Percentiles rank a stretch among this genome's conserved stretches.
Evolutionary conservation across 2,888 invertebrate genomes (phyloP).

Genomic region (Drosophila algonquin): DNA sequence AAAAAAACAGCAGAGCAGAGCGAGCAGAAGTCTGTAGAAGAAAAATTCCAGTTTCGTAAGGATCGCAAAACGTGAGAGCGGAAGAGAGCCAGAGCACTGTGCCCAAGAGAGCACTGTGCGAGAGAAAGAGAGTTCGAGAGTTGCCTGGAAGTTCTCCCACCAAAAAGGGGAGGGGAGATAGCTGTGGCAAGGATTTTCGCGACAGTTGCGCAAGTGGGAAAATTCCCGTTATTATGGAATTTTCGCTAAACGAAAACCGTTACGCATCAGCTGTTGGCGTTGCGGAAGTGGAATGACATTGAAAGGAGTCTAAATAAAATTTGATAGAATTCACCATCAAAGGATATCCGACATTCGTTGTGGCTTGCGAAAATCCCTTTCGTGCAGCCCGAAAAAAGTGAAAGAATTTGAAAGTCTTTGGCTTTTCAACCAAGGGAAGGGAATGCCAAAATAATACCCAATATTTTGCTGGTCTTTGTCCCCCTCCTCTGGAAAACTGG

Average conservation of each 20-base stretch:
- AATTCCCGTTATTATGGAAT: slow-evolving; percentile 65
- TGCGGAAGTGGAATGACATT: background rate
- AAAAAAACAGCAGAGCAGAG: slow-evolving; percentile 6
- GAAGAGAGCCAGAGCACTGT: background rate
- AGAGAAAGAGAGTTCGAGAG: slow-evolving; percentile 9
- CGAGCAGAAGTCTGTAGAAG: slow-evolving; percentile 37
- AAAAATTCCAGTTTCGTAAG: slow-evolving; percentile 72
- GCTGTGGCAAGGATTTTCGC: slow-evolving; percentile 49
- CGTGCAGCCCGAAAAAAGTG: background rate
- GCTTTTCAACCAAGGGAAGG: background rate
- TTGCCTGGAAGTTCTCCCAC: slow-evolving; percentile 21
- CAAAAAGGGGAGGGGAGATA: slow-evolving; percentile 5
- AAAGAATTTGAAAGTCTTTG: background rate
- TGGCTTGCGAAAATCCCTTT: background rate
- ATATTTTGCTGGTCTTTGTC: slow-evolving; percentile 23
- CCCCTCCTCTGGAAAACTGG: slow-evolving; percentile 36
- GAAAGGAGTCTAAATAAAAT: background rate
- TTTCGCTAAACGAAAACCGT: slow-evolving; percentile 19
- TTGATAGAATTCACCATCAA: background rate
- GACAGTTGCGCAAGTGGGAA: slow-evolving; percentile 67
- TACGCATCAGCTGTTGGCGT: slow-evolving; percentile 45
- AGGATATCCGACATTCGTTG: background rate
- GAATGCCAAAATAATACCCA: slow-evolving; percentile 9
- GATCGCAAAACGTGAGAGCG: slow-evolving; percentile 54
- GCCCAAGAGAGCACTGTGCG: slow-evolving; percentile 1